A percentile compares a stretch with the other conserved stretches of the same genome.
These are phyloP conservation scores for Thereva unica DNA, from an alignment of 2,888 invertebrate species.

Conservation along the genomic window DNA sequence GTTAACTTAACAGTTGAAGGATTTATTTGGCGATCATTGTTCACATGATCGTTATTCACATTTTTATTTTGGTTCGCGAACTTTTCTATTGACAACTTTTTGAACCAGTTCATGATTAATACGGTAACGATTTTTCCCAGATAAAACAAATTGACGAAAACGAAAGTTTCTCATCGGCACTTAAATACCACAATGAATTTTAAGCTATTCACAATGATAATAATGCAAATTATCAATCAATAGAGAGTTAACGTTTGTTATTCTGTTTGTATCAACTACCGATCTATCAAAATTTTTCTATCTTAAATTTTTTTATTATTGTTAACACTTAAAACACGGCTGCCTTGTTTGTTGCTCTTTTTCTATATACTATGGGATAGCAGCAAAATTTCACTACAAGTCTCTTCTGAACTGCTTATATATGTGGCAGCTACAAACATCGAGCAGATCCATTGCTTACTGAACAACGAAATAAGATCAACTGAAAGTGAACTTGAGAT, in stretches of 20 bases:
- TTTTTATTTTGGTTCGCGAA: constrained; percentile 57
- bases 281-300: no score
- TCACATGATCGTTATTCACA: constrained; percentile 9
- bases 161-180: constrained; percentile 65
- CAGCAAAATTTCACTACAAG: no score
- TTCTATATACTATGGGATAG: no score
- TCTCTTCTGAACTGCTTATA: no score
- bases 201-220: not conserved
- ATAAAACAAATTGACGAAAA: constrained; percentile 65
- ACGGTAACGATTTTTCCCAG: constrained; percentile 66
- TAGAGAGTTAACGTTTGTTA: not conserved
- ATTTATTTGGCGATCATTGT: not conserved
- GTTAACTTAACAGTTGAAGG: not conserved
- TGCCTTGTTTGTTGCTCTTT: no score
- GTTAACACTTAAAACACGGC: no score
- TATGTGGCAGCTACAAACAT: no score
- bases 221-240: constrained; percentile 1
- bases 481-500: no score
- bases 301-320: no score
- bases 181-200: constrained; percentile 36
- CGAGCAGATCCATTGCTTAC: no score
- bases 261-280: not conserved
- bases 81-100: constrained; percentile 65
- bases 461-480: no score
- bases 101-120: constrained; percentile 69